Conservation (phyloP, 2,113 vertebrate genomes). For the Loxodonta africana region DNA sequence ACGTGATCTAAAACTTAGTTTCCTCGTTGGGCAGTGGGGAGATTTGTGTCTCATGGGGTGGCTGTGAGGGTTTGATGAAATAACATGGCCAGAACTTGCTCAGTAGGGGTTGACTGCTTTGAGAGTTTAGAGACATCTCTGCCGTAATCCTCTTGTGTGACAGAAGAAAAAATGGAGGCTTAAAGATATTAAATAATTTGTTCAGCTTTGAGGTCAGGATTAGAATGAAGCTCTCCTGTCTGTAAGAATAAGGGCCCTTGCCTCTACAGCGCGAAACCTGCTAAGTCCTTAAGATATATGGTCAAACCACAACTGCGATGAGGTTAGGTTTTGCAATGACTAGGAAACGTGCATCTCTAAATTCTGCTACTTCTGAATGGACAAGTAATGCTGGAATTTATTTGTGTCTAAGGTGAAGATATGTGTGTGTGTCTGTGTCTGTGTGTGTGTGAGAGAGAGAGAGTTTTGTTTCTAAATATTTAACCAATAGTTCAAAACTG, state of each 20-base stretch:
- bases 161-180: background rate
- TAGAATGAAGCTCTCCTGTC: background rate
- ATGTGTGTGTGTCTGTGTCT: background rate
- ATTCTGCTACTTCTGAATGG: background rate
- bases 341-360: background rate
- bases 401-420: background rate
- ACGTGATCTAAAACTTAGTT: fast-evolving
- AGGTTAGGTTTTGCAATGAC: background rate
- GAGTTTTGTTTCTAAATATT: background rate
- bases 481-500: background rate
- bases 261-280: background rate
- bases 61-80: background rate
- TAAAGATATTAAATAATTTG: background rate
- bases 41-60: background rate
- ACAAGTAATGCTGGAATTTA: background rate
- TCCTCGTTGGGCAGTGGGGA: background rate
- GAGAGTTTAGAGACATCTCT: background rate
- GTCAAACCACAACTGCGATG: background rate
- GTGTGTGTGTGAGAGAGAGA: background rate
- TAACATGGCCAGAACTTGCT: background rate
- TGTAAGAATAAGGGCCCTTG: background rate
- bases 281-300: background rate
- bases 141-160: background rate
- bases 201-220: background rate
- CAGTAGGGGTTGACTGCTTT: background rate